Evolutionary conservation across 2,888 invertebrate genomes (phyloP), one percentile per base, ranked within the genome.

Genomic region (Cerastis rubricosa): DNA sequence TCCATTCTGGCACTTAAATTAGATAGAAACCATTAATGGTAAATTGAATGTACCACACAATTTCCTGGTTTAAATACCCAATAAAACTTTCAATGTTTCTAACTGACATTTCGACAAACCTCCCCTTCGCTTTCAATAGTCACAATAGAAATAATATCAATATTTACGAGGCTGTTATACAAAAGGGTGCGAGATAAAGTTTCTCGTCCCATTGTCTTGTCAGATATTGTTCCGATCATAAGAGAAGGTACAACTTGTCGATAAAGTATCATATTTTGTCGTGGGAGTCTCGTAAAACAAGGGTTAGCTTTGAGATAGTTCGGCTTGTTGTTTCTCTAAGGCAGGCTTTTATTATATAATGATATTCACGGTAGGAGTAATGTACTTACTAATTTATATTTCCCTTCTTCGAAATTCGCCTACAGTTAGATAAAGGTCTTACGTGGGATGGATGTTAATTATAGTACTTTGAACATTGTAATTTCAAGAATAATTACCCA

Each of bases 181-280:
- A 85, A 81, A 81, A 61, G 82, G 83, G 73, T 61, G 70, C 29
- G 22, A 71, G 83, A 85, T 85, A 83, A 74, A 84, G 74, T 82
- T 84, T 72, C 57, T n/a, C 57, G 61, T 49, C 35, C 59, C 54
- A 82, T 84, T 84, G 83, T 85, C 64, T 69, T 81, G 71, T 77
- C 71, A 57, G 68, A 85, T 22, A 85, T 82, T 74, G 71, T 77
- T 74, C 14, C 61, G 71, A 71, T 77, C 72, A 57, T 51, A 25
- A 63, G 66, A 35, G 61, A 43, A 57, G 66, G 49, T 64, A 75
- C 61, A 65, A 80, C 29, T 80, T 69, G 67, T 59, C 67, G 59
- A 71, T 85, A 85, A 80, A 74, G 59, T 85, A 74, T 64, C 70
- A 67, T 64, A 80, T 80, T 84, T 84, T 74, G 71, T 80, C 57